Percentiles rank a stretch among this genome's conserved stretches.
Evolutionary conservation across 2,888 invertebrate species (phyloP).

Genomic region (Amphipoea oculea): DNA sequence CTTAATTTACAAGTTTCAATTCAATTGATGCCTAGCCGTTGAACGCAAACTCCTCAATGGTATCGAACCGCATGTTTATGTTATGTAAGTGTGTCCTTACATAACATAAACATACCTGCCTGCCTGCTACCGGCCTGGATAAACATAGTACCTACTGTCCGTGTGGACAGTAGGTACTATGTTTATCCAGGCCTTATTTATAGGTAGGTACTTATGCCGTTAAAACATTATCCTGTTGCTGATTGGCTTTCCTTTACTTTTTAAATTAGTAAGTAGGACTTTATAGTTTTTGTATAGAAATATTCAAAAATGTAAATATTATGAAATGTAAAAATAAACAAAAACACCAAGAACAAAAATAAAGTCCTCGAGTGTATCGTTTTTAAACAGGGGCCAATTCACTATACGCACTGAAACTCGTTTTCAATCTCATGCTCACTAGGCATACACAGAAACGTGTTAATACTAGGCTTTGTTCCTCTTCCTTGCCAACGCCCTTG

Average conservation of each 20-base stretch:
- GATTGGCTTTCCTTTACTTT: not conserved
- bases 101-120: too few relatives aligned
- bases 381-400: not conserved
- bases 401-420: constrained; percentile 5
- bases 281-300: not conserved
- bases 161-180: too few relatives aligned
- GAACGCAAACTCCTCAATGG: not conserved
- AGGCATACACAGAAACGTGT: constrained; percentile 18
- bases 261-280: not conserved
- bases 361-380: not conserved
- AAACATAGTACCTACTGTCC: too few relatives aligned
- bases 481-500: constrained; percentile 52
- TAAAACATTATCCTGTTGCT: not conserved
- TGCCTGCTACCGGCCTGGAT: too few relatives aligned
- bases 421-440: constrained; percentile 1
- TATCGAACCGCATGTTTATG: not conserved
- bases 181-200: not conserved
- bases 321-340: not conserved
- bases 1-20: not conserved
- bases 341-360: not conserved
- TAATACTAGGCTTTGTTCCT: constrained; percentile 39
- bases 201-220: not conserved
- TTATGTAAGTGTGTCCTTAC: too few relatives aligned
- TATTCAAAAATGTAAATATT: not conserved
- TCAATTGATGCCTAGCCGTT: not conserved